Evolutionary conservation across 2,888 invertebrate species (phyloP).

Genomic region (Melieria omissa): DNA sequence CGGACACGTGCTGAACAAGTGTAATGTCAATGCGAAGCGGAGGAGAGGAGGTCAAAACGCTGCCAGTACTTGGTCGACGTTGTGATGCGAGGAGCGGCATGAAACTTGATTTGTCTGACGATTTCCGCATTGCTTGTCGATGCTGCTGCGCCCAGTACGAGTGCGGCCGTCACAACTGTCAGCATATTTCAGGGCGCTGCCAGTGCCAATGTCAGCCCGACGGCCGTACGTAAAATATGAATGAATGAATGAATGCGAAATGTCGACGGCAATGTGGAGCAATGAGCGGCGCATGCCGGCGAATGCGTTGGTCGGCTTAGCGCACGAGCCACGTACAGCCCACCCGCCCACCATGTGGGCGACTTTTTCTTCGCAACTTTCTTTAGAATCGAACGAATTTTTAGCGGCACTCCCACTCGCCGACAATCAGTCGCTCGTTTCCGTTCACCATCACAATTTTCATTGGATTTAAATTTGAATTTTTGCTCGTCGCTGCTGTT

Average conservation of each 20-base stretch:
- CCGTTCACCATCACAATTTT: slow-evolving; percentile 37
- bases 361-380: neutral
- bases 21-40: neutral
- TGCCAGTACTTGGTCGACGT: neutral
- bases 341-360: too few species aligned
- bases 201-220: slow-evolving; percentile 16
- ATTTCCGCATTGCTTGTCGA: slow-evolving; percentile 41
- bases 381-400: neutral
- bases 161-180: slow-evolving; percentile 16
- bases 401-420: neutral
- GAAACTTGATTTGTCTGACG: slow-evolving; percentile 48
- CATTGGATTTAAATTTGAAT: slow-evolving; percentile 38
- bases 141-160: neutral
- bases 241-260: slow-evolving; percentile 16
- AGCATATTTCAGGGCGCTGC: slow-evolving; percentile 28
- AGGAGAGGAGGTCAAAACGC: neutral
- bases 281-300: slow-evolving; percentile 15
- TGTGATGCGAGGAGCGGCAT: slow-evolving; percentile 23
- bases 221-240: slow-evolving; percentile 1
- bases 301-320: slow-evolving; percentile 21
- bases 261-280: slow-evolving; percentile 5
- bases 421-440: slow-evolving; percentile 20
- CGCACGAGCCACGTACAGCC: neutral
- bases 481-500: neutral
- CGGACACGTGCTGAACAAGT: slow-evolving; percentile 3